Conservation (phyloP, 2,797 vertebrate genomes). For the Gila robusta region DNA sequence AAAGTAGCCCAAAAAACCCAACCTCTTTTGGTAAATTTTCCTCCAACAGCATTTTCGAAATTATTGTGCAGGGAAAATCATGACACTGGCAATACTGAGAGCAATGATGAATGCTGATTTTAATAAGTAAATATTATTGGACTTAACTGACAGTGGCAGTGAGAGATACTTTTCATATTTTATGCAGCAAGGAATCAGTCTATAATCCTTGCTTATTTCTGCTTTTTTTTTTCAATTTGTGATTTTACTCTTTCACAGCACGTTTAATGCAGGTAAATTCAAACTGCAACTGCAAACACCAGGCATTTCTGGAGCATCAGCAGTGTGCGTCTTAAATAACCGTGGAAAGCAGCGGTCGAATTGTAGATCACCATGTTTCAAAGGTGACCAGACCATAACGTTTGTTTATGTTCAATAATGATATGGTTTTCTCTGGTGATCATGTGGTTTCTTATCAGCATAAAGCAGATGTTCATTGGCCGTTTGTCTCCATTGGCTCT, state of each 20-base stretch:
- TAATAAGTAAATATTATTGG: neutral
- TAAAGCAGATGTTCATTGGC: conserved; percentile 49
- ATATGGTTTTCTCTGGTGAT: conserved; percentile 35
- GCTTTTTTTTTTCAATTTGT: neutral
- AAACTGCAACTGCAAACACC: neutral
- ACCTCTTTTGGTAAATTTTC: neutral
- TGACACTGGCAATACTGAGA: neutral
- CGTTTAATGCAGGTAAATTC: neutral
- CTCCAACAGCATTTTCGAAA: neutral
- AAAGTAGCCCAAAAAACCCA: neutral
- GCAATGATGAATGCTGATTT: neutral
- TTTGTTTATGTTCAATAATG: conserved; percentile 49
- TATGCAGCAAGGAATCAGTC: neutral
- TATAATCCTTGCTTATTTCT: conserved; percentile 16
- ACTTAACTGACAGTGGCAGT: conserved; percentile 2
- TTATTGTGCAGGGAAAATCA: neutral
- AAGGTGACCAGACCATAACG: conserved; percentile 25
- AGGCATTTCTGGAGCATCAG: conserved; percentile 1
- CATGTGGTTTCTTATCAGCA: conserved; percentile 47
- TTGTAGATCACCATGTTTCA: conserved; percentile 13
- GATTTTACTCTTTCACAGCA: neutral
- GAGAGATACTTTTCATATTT: conserved; percentile 21
- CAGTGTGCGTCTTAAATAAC: conserved; percentile 20
- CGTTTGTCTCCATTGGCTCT: conserved; percentile 30
- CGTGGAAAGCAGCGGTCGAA: neutral